These are phyloP conservation scores for Echiichthys vipera DNA, from an alignment of 2,797 vertebrate species.

Conservation along the genomic window DNA sequence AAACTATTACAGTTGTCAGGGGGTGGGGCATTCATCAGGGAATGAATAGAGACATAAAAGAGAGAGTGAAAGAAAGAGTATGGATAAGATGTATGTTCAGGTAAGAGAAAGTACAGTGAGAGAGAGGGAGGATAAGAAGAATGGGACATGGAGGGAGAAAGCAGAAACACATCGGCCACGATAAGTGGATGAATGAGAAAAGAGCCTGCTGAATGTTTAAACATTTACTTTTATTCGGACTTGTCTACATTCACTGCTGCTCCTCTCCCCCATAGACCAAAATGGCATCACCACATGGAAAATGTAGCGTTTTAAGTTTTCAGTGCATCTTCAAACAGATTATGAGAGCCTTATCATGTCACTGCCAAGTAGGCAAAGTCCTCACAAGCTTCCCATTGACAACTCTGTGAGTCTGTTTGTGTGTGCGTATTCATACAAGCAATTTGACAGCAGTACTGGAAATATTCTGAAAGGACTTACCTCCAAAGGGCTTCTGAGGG, in stretches of 20 bases:
- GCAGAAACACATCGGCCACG: constrained; percentile 10
- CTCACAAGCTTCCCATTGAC: constrained; percentile 40
- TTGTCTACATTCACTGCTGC: constrained; percentile 8
- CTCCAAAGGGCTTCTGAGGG: constrained; percentile 29
- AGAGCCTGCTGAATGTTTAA: constrained; percentile 64
- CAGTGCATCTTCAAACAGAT: constrained; percentile 60
- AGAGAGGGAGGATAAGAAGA: constrained; percentile 4
- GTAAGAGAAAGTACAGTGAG: constrained; percentile 3
- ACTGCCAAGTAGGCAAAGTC: constrained; percentile 43
- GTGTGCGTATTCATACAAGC: background rate
- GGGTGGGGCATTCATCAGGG: constrained; percentile 27
- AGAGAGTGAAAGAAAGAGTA: background rate
- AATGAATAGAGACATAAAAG: constrained; percentile 29
- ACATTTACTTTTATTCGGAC: constrained; percentile 42
- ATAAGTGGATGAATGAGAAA: constrained; percentile 41
- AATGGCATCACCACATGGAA: constrained; percentile 34
- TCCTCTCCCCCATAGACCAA: constrained; percentile 5
- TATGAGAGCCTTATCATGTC: constrained; percentile 62
- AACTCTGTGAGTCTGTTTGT: constrained; percentile 13
- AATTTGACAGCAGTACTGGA: constrained; percentile 24
- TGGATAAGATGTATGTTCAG: background rate
- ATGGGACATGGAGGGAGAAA: background rate
- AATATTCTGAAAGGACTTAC: constrained; percentile 33
- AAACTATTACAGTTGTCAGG: constrained; percentile 44
- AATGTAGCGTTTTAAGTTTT: constrained; percentile 29